Conservation (phyloP, 2,888 invertebrate genomes). For the Neocrepidodera transversa region DNA sequence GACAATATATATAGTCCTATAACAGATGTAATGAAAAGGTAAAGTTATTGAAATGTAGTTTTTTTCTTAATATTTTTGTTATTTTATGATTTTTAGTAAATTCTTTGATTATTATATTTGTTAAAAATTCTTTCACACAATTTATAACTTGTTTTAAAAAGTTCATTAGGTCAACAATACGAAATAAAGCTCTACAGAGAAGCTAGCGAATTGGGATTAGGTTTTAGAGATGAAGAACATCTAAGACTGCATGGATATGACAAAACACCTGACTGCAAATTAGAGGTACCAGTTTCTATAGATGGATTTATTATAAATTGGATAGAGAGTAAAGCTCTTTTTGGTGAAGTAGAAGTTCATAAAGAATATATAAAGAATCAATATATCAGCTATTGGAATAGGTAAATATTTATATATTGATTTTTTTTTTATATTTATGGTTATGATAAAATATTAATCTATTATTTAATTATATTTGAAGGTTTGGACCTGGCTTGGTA, state of each 20-base stretch:
- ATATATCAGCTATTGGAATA: slow-evolving; percentile 88
- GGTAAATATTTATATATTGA: slow-evolving; percentile 53
- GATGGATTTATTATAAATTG: slow-evolving; percentile 89
- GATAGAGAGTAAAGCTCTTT: slow-evolving; percentile 97
- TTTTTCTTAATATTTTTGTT: too few relatives aligned
- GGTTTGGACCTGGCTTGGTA: slow-evolving; percentile 92
- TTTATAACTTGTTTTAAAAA: slow-evolving; percentile 54
- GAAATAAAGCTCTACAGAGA: slow-evolving; percentile 76
- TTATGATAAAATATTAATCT: neutral
- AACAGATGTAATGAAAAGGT: slow-evolving; percentile 80
- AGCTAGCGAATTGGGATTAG: slow-evolving; percentile 66
- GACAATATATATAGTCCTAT: slow-evolving; percentile 87
- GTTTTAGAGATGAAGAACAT: slow-evolving; percentile 78
- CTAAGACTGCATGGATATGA: slow-evolving; percentile 86
- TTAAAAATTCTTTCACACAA: neutral
- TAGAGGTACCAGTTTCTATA: slow-evolving; percentile 86
- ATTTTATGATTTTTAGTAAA: neutral
- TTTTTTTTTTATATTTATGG: neutral
- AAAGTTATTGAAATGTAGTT: slow-evolving; percentile 49
- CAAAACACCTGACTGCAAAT: slow-evolving; percentile 93
- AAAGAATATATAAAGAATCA: slow-evolving; percentile 83
- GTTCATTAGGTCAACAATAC: slow-evolving; percentile 84
- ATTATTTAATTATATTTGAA: slow-evolving; percentile 46
- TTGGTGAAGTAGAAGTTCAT: slow-evolving; percentile 86
- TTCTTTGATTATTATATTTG: neutral